Evolutionary conservation across 2,888 invertebrate species (phyloP).

Genomic region (Lacanobia wlatinum): DNA sequence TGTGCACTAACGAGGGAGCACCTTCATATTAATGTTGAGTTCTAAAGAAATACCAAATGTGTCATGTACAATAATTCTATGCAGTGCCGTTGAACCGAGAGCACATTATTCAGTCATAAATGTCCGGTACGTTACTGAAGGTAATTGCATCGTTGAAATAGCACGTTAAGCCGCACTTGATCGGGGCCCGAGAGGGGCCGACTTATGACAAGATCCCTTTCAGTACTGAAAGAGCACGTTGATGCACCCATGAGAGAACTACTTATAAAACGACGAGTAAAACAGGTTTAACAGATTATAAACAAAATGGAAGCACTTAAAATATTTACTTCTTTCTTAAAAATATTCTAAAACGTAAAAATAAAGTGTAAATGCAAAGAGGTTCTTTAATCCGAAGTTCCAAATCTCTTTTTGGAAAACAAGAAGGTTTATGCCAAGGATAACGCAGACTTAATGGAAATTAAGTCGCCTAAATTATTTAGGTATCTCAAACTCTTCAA

Average conservation of each 20-base stretch:
- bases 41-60: constrained; percentile 1
- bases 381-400: constrained; percentile 9
- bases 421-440: constrained; percentile 13
- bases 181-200: background rate
- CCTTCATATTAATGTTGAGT: constrained; percentile 2
- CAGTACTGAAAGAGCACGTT: constrained; percentile 27
- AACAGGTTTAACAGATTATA: too few species aligned
- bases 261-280: background rate
- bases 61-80: constrained; percentile 15
- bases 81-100: constrained; percentile 1
- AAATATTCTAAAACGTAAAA: constrained; percentile 7
- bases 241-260: background rate
- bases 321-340: background rate
- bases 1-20: constrained; percentile 8
- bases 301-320: background rate
- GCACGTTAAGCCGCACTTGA: constrained; percentile 18
- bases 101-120: constrained; percentile 32
- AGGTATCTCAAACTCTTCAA: background rate
- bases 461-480: constrained; percentile 24
- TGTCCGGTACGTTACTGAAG: background rate
- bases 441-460: constrained; percentile 19
- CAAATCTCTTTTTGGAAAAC: constrained; percentile 25
- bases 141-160: constrained; percentile 38
- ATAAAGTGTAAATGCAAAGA: constrained; percentile 3
- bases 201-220: constrained; percentile 34